Evolutionary conservation across 1,140 invertebrate genomes (phyloP), one percentile per base, ranked within the genome.

Genomic region (Bombus pyrosoma): DNA sequence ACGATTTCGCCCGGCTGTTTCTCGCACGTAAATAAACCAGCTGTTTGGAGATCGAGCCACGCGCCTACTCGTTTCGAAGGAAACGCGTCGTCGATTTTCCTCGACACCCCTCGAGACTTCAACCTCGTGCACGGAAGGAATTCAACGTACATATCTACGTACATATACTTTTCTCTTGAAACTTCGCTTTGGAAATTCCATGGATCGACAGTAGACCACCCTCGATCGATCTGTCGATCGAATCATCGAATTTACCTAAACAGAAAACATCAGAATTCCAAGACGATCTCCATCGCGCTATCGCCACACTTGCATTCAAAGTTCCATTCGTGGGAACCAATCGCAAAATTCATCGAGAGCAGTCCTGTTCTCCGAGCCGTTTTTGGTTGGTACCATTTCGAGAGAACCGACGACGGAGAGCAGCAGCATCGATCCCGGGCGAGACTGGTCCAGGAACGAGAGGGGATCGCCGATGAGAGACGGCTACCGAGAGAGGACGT

Each of bases 381-480:
- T 75, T 82, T 73, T 59, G 37, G 68, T 59, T 9, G 47, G 47
- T 39, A 18, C 72, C 39, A 47, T 78, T 71, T 71, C 32, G 22
- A n/a, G 47, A 78, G 37, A 59, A 37, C 53, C 53, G 18, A 9
- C 28, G 28, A 3, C 41, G 34, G 5, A n/a, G 22, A 47, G n/a
- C 8, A 37, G 18, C 41, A 47, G 66, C 66, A 79, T 84, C 83
- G 83, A 85, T 85, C 68, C 83, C 41, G 71, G 34, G 5, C 28
- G 22, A 47, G 83, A 72, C 83, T 85, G 83, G 83, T 85, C 83
- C 83, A 85, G 68, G 32, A 64, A 37, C 83, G 83, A 84, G 83
- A 80, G 77, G 83, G 83, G 83, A 80, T 85, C 83, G 76, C 5
- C 68, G 76, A 85, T 73, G 83, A 85, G 83, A 80, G 83, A 85